A percentile compares a stretch with the other conserved stretches of the same genome.
Evolutionary conservation across 2,797 vertebrate genomes (phyloP).

Genomic region (Delichon dasypus): DNA sequence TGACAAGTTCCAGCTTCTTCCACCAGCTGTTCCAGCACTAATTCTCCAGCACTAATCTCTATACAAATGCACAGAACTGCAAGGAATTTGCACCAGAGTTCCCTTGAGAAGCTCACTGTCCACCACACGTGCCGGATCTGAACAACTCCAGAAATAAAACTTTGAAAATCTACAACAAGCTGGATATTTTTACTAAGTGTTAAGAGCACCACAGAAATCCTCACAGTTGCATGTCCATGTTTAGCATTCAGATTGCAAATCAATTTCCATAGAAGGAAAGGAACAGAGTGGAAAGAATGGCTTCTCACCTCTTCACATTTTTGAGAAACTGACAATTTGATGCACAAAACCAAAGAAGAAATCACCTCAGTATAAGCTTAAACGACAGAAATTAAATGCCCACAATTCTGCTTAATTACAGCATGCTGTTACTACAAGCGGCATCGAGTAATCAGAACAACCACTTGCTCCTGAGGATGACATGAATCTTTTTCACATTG

Average conservation of each 20-base stretch:
- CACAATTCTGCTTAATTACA: not conserved
- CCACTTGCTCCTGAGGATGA: not conserved
- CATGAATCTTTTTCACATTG: not conserved
- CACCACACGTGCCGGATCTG: not conserved
- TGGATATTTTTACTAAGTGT: not conserved
- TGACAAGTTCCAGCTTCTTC: not conserved
- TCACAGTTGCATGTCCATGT: not conserved
- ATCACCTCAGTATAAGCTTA: not conserved
- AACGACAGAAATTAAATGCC: not conserved
- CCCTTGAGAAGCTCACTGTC: not conserved
- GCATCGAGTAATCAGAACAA: not conserved
- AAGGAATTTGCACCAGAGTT: not conserved
- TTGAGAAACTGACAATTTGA: not conserved
- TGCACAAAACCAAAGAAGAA: not conserved
- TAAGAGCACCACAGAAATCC: not conserved
- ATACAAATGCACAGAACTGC: not conserved
- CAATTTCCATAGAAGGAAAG: not conserved
- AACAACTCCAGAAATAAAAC: not conserved
- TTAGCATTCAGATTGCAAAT: not conserved
- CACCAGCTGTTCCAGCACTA: not conserved
- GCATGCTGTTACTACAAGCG: not conserved
- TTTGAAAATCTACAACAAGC: not conserved
- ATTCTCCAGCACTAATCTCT: not conserved
- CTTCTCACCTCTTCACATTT: not conserved
- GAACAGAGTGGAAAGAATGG: not conserved